Evolutionary conservation across 2,113 vertebrate genomes (phyloP).

Genomic region (Poeciliopsis occidentalis): DNA sequence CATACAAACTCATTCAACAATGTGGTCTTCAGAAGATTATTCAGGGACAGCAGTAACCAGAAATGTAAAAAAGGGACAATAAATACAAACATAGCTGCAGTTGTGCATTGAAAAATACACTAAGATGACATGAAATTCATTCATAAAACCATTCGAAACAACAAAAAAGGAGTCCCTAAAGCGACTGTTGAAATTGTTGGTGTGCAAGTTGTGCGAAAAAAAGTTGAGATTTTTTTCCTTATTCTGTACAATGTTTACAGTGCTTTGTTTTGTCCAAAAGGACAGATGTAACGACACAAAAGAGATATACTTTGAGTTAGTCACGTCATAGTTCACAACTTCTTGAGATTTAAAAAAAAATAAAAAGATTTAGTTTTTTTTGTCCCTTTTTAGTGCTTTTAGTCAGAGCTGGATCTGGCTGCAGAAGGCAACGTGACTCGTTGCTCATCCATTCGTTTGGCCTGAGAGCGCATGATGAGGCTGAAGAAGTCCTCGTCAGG

Average conservation of each 20-base stretch:
- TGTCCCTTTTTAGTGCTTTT: constrained; percentile 51
- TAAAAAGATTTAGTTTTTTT: not conserved
- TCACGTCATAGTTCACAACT: not conserved
- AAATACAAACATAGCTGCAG: constrained; percentile 61
- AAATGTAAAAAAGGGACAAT: constrained; percentile 48
- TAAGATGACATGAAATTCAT: constrained; percentile 21
- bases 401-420: constrained; percentile 64
- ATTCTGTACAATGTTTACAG: constrained; percentile 40
- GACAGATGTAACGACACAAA: constrained; percentile 11
- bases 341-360: not conserved
- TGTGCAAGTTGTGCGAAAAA: constrained; percentile 37
- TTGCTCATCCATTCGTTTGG: constrained; percentile 96
- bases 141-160: constrained; percentile 34
- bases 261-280: constrained; percentile 55
- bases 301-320: not conserved
- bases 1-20: constrained; percentile 6
- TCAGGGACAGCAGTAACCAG: constrained; percentile 39
- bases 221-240: constrained; percentile 13
- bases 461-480: constrained; percentile 95
- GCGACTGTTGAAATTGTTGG: constrained; percentile 15
- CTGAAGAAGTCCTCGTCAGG: constrained; percentile 98
- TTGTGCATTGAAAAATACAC: constrained; percentile 68
- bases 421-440: constrained; percentile 87
- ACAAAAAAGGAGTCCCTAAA: constrained; percentile 51
- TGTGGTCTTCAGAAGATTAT: not conserved